Conservation (phyloP, 2,113 vertebrate species). For the Laticauda laticaudata region DNA sequence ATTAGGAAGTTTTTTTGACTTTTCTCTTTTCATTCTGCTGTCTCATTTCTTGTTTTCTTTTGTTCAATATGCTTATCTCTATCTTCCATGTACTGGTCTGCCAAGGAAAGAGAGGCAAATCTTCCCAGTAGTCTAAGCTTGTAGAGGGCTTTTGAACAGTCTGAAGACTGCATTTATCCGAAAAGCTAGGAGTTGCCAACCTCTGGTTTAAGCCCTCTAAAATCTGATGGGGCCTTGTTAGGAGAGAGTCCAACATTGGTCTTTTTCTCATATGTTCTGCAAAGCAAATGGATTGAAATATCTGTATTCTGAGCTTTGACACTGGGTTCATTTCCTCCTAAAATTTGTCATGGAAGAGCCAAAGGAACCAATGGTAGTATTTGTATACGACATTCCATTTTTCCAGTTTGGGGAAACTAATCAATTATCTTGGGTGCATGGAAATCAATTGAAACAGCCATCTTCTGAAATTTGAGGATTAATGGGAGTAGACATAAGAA, state of each 20-base stretch:
- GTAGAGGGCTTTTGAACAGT: no score
- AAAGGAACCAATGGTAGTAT: neutral
- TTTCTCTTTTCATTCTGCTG: no score
- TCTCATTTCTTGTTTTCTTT: no score
- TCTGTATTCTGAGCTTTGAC: no score
- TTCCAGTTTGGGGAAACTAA: neutral
- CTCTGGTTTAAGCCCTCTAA: neutral
- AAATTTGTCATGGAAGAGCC: neutral
- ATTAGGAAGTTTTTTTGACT: no score
- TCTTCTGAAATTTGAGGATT: neutral
- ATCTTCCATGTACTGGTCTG: no score
- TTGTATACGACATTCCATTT: neutral
- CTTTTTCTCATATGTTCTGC: neutral
- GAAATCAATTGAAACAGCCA: constrained; percentile 38
- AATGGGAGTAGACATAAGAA: neutral
- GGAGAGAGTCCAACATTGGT: neutral
- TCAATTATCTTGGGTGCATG: constrained; percentile 37
- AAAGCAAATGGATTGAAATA: neutral
- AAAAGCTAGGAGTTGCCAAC: neutral
- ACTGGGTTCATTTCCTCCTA: neutral
- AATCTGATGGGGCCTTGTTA: neutral
- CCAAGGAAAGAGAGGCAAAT: no score
- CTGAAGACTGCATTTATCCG: no score
- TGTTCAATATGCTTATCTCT: no score
- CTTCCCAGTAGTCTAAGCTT: no score